These are phyloP conservation scores for Melinaea menophilus DNA, from an alignment of 2,888 invertebrate species.

Conservation along the genomic window DNA sequence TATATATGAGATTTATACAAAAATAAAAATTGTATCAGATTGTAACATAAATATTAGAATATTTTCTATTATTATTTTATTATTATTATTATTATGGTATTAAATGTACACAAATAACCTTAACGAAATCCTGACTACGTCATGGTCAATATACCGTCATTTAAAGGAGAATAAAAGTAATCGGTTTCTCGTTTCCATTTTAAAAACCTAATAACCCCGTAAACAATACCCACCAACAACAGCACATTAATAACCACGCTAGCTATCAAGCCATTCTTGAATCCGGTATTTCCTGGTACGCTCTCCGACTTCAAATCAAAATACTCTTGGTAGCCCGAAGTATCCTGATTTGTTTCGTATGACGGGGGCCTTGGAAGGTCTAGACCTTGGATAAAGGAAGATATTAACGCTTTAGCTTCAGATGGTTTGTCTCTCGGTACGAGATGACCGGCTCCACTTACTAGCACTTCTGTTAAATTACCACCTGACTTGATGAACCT, in stretches of 20 bases:
- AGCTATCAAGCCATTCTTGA: slow-evolving; percentile 41
- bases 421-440: slow-evolving; percentile 79
- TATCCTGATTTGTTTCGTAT: slow-evolving; percentile 8
- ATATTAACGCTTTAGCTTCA: slow-evolving; percentile 52
- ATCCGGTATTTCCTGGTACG: slow-evolving; percentile 27
- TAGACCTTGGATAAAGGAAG: slow-evolving; percentile 47
- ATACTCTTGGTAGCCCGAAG: slow-evolving; percentile 23
- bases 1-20: no score
- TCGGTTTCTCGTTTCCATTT: slow-evolving; percentile 47
- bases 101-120: no score
- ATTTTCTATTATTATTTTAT: no score
- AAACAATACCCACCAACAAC: slow-evolving; percentile 40
- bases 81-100: no score
- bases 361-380: slow-evolving; percentile 36
- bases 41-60: no score
- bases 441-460: slow-evolving; percentile 80
- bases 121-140: slow-evolving; percentile 11
- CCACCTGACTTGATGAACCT: slow-evolving; percentile 78
- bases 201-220: slow-evolving; percentile 41
- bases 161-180: slow-evolving; percentile 38
- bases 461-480: slow-evolving; percentile 75
- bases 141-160: slow-evolving; percentile 42
- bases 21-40: no score
- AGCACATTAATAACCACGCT: slow-evolving; percentile 55
- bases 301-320: slow-evolving; percentile 23